Conservation (phyloP, 1,140 invertebrate species). For the Sycophila sp. region DNA sequence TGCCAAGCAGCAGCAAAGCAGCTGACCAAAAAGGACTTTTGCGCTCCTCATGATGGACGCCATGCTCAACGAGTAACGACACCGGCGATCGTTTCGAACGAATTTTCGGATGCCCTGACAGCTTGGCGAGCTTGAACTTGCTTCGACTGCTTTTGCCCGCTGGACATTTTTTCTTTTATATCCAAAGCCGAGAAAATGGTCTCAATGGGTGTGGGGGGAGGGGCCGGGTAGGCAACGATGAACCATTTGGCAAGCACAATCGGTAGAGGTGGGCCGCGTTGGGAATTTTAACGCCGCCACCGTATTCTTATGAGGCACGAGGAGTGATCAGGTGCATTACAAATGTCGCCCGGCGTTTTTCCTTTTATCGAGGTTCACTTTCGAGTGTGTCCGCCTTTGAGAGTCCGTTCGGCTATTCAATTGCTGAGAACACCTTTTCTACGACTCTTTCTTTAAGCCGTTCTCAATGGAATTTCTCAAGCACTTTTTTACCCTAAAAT, state of each 20-base stretch:
- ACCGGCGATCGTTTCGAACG: neutral
- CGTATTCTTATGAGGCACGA: neutral
- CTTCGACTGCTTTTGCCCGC: constrained; percentile 58
- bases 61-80: neutral
- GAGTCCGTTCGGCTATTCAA: no score
- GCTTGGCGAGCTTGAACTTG: neutral
- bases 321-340: constrained; percentile 47
- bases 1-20: constrained; percentile 41
- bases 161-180: constrained; percentile 62
- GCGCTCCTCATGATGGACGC: constrained; percentile 35
- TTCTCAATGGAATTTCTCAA: no score
- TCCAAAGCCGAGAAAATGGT: constrained; percentile 36
- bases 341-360: constrained; percentile 52
- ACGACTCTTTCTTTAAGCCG: no score
- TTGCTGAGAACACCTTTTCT: no score
- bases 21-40: constrained; percentile 24
- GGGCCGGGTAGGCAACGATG: constrained; percentile 44
- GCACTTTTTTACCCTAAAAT: no score
- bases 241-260: constrained; percentile 64
- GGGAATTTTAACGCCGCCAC: constrained; percentile 61
- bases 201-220: constrained; percentile 2
- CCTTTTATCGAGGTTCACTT: constrained; percentile 61
- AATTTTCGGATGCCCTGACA: neutral
- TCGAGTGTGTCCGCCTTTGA: constrained; percentile 40
- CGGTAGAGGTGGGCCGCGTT: constrained; percentile 42